Base-by-base conservation (phyloP, 2,113 vertebrate species). In the Tenrec ecaudatus region DNA sequence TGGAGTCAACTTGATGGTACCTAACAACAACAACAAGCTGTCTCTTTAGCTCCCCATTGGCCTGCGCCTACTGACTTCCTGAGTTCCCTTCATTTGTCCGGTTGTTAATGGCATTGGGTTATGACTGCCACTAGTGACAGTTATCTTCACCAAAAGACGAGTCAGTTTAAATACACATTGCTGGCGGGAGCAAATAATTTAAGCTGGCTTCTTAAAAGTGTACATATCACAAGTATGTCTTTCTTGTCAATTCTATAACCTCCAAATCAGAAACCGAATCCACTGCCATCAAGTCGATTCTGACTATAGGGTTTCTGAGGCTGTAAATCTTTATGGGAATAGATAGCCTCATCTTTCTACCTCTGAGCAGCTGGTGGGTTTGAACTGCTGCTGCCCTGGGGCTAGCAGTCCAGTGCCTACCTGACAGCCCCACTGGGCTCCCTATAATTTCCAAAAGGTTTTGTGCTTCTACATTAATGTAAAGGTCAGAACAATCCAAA, bases 401-500 rank as follows among this genome's bases (percentile, higher is more conserved):
- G 47, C 11, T 53, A 53, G 47, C 12, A 53, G 12, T 10, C 11
- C 5, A 53, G 47, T 53, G 47, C 47, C 47, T 53, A 53, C 47
- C 6, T 14, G 47, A 53, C 47, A 53, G 47, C 47, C 47, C 47
- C 47, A 14, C 47, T 53, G 47, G 47, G 47, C 47, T 53, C 40
- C 40, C 47, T 53, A 14, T 53, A 53, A 53, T 53, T 53, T 53
- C 47, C 47, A 33, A 64, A 93, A 88, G 53, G 33, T 25, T 31
- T 93, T 10, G 80, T 84, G 60, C 88, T 83, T 90, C 29, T 38
- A 79, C n/a, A 16, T 80, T 92, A 86, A 33, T 83, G 27, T 83
- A 77, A 60, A 86, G 22, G 23, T 47, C 76, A 88, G 20, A 90
- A 29, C 43, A 53, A 31, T 80, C 43, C 29, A 79, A 31, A 84